Evolutionary conservation across 1,140 invertebrate species (phyloP), one percentile per base, ranked within the genome.

Genomic region (Scaptomyza graminum): DNA sequence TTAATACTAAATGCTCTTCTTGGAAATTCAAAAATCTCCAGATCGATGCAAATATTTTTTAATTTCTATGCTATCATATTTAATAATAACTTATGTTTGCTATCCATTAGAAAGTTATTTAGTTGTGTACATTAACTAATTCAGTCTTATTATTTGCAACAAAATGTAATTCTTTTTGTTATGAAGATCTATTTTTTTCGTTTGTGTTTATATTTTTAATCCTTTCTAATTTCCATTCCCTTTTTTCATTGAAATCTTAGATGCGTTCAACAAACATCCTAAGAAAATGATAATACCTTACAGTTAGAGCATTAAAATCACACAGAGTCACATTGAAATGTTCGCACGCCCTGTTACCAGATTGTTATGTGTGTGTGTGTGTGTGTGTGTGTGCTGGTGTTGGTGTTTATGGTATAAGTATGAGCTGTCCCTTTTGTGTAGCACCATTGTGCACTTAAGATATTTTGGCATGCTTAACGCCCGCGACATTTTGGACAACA

Each of bases 271-370:
- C 31, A 34, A 34, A 34, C 31, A 34, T 34, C 0, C 4, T 13
- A 9, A 39, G 3, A 5, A 31, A 56, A 5, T 18, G 8, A 6
- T 9, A 13, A 37, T 31, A 18, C 16, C 22, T 12, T 16, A 7
- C 6, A 3, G 25, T 11, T 8, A 66, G 47, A 15, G 68, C 50
- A 71, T 52, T 2, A 13, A 34, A 73, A 68, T 62, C 56, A 55
- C 25, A 52, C 61, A 65, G 31, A 59, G 62, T 56, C 63, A 66
- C 57, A 39, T 69, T 69, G 47, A 69, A 74, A 74, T 63, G 69
- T 74, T 74, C 66, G 71, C 71, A 74, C 66, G 71, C 71, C 28
- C 52, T 28, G 59, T 69, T 54, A 62, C 25, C 65, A 69, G 57
- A 56, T 73, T 60, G 61, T 7, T 55, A 28, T 9, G 9, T 55